Base-by-base conservation (phyloP, 1,140 invertebrate species). In the Parapsyche elsis region DNA sequence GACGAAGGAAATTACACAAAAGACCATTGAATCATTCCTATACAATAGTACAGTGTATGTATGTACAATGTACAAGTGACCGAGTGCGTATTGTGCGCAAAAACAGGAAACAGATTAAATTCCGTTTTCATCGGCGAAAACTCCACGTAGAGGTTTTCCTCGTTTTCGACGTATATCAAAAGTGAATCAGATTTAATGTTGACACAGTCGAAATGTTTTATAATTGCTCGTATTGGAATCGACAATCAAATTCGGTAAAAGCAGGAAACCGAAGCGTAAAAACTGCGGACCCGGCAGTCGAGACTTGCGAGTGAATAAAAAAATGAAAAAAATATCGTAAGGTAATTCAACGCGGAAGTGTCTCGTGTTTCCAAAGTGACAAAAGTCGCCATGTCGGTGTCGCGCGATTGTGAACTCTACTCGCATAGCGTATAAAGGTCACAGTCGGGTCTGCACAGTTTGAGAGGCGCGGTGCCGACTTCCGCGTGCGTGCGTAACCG, bases 401-500 rank as follows among this genome's bases (percentile, higher is more conserved):
- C 24, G 38, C 23, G 19, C 24, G 26, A 45, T 21, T 38, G 0
- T 38, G 26, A 45, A 44, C 70, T 7, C 19, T 71, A 71, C 5
- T 71, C 0, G 12, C 38, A 1, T 19, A 70, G 26, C 9, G 9
- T 7, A 14, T n/a, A 30, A 71, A 71, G 70, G 16, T 16, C 71
- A 19, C 49, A 53, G 1, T 44, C n/a, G 30, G 24, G n/a, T 61
- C 14, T 9, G 21, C 21, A 10, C 49, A 19, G 57, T 61, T 71
- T 44, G 9, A 71, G 21, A 26, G 26, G 5, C 9, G 24, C 24
- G 12, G 74, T 9, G 19, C 4, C 14, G 19, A 61, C 71, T 74
- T 74, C 53, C 74, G 74, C 24, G 53, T 76, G 74, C 74, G 74
- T 76, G 74, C 74, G 74, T 59, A 76, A 76, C 49, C 74, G 74